Conservation (phyloP, 2,888 invertebrate genomes). For the Bhutanitis thaidina region DNA sequence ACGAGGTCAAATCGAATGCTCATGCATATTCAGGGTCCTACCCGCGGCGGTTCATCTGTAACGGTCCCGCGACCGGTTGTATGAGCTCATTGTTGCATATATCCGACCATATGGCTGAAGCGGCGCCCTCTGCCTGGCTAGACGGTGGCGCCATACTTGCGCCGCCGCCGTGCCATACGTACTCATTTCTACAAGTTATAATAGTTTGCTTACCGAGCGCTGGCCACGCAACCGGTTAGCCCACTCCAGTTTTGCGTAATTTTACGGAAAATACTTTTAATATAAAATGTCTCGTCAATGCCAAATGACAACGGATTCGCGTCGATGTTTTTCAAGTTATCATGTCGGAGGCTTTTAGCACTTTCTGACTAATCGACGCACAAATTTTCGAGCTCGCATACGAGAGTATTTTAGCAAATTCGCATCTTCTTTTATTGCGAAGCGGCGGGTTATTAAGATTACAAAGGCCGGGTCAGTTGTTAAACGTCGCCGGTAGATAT, state of each 20-base stretch:
- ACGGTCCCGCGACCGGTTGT: constrained; percentile 76
- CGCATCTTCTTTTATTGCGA: constrained; percentile 39
- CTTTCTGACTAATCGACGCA: neutral
- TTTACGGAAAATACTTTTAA: constrained; percentile 9
- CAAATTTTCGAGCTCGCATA: constrained; percentile 28
- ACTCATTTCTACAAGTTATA: constrained; percentile 1
- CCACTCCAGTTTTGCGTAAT: constrained; percentile 19
- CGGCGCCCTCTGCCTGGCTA: constrained; percentile 18
- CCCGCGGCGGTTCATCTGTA: constrained; percentile 70
- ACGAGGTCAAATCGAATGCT: constrained; percentile 72
- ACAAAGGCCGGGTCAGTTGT: constrained; percentile 65
- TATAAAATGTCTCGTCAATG: constrained; percentile 7
- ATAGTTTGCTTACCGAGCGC: constrained; percentile 15
- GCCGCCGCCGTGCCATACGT: constrained; percentile 5
- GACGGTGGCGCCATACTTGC: constrained; percentile 27
- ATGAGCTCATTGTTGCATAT: constrained; percentile 65
- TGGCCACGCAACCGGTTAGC: constrained; percentile 20
- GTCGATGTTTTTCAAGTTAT: neutral
- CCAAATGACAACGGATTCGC: neutral
- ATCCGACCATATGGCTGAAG: constrained; percentile 47
- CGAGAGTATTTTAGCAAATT: constrained; percentile 31
- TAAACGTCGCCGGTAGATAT: constrained; percentile 62
- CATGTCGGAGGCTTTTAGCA: constrained; percentile 4
- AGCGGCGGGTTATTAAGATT: constrained; percentile 55
- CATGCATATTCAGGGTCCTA: constrained; percentile 73